Percentiles rank a stretch among this genome's conserved stretches.
These are phyloP conservation scores for Terrapene triunguis DNA, from an alignment of 2,113 vertebrate species.

Conservation along the genomic window DNA sequence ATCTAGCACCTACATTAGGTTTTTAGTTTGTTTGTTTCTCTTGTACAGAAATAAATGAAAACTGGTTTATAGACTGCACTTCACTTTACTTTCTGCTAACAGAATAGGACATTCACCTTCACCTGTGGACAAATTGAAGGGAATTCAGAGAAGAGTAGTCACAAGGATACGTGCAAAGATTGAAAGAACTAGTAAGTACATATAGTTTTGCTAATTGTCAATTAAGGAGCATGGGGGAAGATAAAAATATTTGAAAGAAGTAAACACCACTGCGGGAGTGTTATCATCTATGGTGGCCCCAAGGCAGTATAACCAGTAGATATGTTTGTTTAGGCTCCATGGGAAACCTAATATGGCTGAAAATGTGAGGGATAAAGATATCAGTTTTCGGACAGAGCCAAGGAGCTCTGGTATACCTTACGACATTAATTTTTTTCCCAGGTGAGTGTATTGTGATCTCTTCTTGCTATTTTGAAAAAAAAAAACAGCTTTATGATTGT, in stretches of 20 bases:
- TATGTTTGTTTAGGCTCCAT: conserved; percentile 8
- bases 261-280: neutral
- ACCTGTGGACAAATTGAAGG: neutral
- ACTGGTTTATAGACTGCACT: neutral
- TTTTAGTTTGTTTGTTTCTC: conserved; percentile 6
- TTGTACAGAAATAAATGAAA: conserved; percentile 31
- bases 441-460: neutral
- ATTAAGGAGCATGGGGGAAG: neutral
- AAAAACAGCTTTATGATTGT: neutral
- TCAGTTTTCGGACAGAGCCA: neutral
- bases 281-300: neutral
- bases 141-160: neutral
- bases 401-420: neutral
- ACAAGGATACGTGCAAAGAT: neutral
- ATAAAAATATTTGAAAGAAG: neutral
- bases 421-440: neutral
- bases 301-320: neutral
- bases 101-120: neutral
- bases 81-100: conserved; percentile 2
- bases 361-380: neutral
- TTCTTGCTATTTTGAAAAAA: neutral
- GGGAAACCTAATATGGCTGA: conserved; percentile 33
- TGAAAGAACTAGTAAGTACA: neutral
- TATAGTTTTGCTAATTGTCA: neutral
- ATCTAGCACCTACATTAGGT: neutral